Conservation (phyloP, 2,888 invertebrate species). For the Andrena camellia region DNA sequence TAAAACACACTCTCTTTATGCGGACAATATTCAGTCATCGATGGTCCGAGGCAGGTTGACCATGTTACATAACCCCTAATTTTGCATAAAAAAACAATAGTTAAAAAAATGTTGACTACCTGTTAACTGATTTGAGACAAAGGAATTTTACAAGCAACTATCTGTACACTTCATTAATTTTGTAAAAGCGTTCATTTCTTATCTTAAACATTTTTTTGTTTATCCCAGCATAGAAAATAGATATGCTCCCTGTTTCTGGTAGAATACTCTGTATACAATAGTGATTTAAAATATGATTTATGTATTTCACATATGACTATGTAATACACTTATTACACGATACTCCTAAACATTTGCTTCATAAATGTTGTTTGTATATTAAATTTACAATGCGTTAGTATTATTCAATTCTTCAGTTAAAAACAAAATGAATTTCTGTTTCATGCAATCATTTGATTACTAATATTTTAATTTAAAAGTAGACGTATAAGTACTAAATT, state of each 20-base stretch:
- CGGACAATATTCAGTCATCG: too few relatives aligned
- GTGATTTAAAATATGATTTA: conserved; percentile 35
- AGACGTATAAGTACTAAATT: not conserved
- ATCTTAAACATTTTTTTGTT: not conserved
- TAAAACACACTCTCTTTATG: too few relatives aligned
- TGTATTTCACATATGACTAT: conserved; percentile 53
- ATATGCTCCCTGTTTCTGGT: not conserved
- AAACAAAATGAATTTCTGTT: not conserved
- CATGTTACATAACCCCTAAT: too few relatives aligned
- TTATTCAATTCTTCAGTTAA: not conserved
- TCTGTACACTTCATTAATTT: not conserved
- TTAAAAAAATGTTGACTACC: too few relatives aligned
- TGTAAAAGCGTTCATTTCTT: not conserved
- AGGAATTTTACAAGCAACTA: too few relatives aligned
- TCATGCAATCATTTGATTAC: not conserved
- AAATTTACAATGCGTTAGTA: not conserved
- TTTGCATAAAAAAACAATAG: too few relatives aligned
- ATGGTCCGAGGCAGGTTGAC: too few relatives aligned
- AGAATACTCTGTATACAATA: conserved; percentile 5
- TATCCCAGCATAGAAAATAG: not conserved
- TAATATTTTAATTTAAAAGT: conserved; percentile 8
- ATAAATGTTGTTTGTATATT: conserved; percentile 4
- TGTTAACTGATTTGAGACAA: too few relatives aligned
- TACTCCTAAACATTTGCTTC: not conserved
- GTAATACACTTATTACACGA: conserved; percentile 36